Conservation (phyloP, 92 coral and sea anemone genomes). For the Diadumene lineata region DNA sequence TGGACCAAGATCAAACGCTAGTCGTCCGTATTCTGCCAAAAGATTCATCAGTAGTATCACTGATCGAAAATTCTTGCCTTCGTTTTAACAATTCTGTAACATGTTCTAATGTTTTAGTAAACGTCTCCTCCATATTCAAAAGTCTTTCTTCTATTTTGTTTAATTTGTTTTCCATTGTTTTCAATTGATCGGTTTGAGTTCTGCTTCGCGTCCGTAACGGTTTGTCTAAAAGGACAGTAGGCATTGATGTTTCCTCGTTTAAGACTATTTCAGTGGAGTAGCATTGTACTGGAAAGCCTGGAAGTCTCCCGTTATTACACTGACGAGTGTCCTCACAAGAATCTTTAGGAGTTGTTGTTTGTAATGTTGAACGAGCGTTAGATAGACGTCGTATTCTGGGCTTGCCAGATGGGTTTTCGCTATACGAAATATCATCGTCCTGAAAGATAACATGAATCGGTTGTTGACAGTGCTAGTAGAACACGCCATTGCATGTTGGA, state of each 20-base stretch:
- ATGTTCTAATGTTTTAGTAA: constrained; percentile 52
- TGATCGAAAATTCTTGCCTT: background rate
- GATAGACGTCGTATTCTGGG: constrained; percentile 38
- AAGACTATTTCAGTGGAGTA: background rate
- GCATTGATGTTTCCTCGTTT: background rate
- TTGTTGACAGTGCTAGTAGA: too few relatives aligned
- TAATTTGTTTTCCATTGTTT: constrained; percentile 55
- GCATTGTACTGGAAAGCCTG: background rate
- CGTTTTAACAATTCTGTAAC: constrained; percentile 35
- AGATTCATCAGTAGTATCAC: background rate
- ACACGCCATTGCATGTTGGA: too few relatives aligned
- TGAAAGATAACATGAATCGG: too few relatives aligned
- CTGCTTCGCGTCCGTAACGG: background rate
- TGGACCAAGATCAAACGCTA: constrained; percentile 23
- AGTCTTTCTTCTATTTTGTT: constrained; percentile 56
- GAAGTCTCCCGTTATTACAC: constrained; percentile 15
- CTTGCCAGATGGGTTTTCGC: constrained; percentile 29
- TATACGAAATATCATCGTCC: constrained; percentile 16
- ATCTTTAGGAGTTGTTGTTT: constrained; percentile 10
- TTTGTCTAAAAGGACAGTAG: background rate
- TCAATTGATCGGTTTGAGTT: constrained; percentile 42
- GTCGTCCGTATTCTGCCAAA: constrained; percentile 20
- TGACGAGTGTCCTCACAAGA: constrained; percentile 10
- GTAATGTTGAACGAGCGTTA: constrained; percentile 33
- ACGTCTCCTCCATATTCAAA: constrained; percentile 54